Evolutionary conservation across 2,797 vertebrate genomes (phyloP).

Genomic region (Malurus leucopterus): DNA sequence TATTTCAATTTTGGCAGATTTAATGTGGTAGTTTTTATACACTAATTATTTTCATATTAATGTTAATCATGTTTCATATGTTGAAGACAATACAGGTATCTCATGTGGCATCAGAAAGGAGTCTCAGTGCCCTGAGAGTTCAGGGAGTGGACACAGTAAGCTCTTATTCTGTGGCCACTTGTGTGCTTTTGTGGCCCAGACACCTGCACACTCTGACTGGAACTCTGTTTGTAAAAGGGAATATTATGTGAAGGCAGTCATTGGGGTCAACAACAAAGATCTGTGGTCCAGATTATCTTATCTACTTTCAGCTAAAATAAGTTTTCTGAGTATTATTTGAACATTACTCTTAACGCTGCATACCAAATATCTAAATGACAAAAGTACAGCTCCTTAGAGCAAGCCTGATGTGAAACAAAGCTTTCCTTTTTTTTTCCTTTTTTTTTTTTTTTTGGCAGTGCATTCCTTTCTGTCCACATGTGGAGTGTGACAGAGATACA

Average conservation of each 20-base stretch:
- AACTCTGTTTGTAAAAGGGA: not conserved
- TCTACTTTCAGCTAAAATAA: not conserved
- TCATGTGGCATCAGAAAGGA: not conserved
- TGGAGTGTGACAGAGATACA: not conserved
- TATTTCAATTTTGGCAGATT: not conserved
- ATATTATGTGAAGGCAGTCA: not conserved
- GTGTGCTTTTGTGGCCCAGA: accelerated
- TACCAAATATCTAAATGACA: not conserved
- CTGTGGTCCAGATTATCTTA: not conserved
- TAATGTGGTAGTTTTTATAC: not conserved
- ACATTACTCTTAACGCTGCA: accelerated
- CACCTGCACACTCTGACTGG: not conserved
- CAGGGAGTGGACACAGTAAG: accelerated
- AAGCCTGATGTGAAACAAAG: not conserved
- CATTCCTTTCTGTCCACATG: not conserved
- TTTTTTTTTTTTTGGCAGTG: not conserved
- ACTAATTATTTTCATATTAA: not conserved
- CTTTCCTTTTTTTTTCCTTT: not conserved
- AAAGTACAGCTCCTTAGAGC: not conserved
- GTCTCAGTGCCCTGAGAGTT: not conserved
- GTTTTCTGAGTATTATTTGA: not conserved
- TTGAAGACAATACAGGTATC: not conserved
- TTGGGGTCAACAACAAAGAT: not conserved
- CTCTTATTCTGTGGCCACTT: not conserved
- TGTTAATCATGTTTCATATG: too few species aligned